Conservation (phyloP, 2,888 invertebrate species). For the Drosophila robusta region DNA sequence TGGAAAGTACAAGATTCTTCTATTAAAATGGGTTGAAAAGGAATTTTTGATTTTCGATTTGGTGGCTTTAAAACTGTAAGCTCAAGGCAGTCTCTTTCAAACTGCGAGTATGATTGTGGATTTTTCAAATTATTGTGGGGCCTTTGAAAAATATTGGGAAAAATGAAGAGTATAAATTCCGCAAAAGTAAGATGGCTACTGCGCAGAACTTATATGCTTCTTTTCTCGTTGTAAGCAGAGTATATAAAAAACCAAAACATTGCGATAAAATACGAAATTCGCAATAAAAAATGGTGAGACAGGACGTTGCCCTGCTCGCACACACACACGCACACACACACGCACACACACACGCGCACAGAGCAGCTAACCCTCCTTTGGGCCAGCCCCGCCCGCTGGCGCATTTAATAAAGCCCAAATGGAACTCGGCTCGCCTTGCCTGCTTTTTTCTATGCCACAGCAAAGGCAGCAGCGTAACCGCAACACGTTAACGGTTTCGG, state of each 20-base stretch:
- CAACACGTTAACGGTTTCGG: conserved; percentile 81
- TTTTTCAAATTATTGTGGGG: no score
- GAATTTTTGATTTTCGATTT: no score
- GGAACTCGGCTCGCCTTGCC: conserved; percentile 61
- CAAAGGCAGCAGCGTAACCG: conserved; percentile 74
- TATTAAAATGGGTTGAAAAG: background rate
- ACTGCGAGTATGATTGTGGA: no score
- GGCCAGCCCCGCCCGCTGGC: conserved; percentile 34
- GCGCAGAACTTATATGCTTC: background rate
- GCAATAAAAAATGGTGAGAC: conserved; percentile 72
- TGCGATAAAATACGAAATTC: conserved; percentile 38
- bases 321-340: conserved; percentile 13
- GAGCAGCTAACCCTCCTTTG: conserved; percentile 34
- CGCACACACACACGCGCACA: conserved; percentile 12
- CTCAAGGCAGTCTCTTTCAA: no score
- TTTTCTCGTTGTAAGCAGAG: background rate
- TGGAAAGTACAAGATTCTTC: no score
- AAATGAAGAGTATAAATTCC: no score
- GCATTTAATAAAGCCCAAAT: conserved; percentile 81
- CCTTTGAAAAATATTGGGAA: no score
- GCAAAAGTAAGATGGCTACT: no score
- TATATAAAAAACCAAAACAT: conserved; percentile 17
- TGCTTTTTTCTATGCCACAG: conserved; percentile 41
- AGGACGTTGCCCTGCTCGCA: conserved; percentile 62
- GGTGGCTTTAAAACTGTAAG: no score